Evolutionary conservation across 1,140 invertebrate species (phyloP).

Genomic region (Drosophila virilis): DNA sequence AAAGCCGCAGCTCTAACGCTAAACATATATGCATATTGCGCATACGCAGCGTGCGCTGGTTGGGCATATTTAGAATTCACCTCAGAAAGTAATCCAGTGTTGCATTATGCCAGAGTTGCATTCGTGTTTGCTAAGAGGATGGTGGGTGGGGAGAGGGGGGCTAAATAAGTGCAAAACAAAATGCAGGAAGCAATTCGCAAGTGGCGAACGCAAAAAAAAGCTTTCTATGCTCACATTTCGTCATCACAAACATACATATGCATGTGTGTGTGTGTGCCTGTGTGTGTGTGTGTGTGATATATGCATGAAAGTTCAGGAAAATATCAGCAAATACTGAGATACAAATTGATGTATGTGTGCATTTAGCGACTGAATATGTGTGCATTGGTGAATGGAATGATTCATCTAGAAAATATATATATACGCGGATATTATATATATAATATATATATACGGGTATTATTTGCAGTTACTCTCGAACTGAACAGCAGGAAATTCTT

Average conservation of each 20-base stretch:
- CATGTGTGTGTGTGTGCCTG: slow-evolving; percentile 10
- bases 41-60: slow-evolving; percentile 61
- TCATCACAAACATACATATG: slow-evolving; percentile 51
- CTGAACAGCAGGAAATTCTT: too few relatives aligned
- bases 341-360: not conserved
- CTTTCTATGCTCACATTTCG: slow-evolving; percentile 64
- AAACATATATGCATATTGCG: slow-evolving; percentile 53
- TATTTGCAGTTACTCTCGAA: too few relatives aligned
- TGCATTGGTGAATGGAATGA: slow-evolving; percentile 16
- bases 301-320: slow-evolving; percentile 58
- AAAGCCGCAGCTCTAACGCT: not conserved
- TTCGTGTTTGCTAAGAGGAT: slow-evolving; percentile 1
- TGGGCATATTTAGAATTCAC: slow-evolving; percentile 23
- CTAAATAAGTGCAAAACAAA: slow-evolving; percentile 21
- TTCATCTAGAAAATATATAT: slow-evolving; percentile 9
- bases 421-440: not conserved
- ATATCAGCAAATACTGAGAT: slow-evolving; percentile 24
- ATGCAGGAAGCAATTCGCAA: slow-evolving; percentile 62
- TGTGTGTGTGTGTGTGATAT: slow-evolving; percentile 1
- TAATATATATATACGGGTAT: too few relatives aligned
- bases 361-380: not conserved
- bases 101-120: slow-evolving; percentile 55
- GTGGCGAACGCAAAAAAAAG: slow-evolving; percentile 44
- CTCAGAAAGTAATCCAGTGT: slow-evolving; percentile 14
- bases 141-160: not conserved